Conservation (phyloP, 2,888 invertebrate species). For the Heliconius erato region DNA sequence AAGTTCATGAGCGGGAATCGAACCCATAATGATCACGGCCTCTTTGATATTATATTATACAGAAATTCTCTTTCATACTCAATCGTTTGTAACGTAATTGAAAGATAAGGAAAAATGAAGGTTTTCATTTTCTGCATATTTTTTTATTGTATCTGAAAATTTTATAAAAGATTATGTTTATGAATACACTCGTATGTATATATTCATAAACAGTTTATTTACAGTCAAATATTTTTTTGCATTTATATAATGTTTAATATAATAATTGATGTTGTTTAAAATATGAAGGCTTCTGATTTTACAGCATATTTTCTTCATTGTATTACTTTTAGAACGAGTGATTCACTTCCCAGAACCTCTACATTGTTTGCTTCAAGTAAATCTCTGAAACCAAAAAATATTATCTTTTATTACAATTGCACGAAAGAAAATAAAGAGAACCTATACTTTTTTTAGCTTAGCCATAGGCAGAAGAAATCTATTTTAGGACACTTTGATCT, state of each 20-base stretch:
- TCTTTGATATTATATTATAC: not conserved
- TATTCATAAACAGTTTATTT: no score
- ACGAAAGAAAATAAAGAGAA: not conserved
- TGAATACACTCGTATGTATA: not conserved
- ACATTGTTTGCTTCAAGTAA: slow-evolving; percentile 64
- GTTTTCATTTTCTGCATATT: no score
- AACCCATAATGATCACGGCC: no score
- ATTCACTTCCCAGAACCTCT: slow-evolving; percentile 71
- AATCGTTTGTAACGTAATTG: not conserved
- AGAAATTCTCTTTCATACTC: not conserved
- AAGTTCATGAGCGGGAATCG: no score
- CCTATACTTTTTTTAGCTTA: not conserved
- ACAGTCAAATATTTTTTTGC: not conserved
- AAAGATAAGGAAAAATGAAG: not conserved
- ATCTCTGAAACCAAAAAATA: slow-evolving; percentile 70
- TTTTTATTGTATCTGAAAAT: no score
- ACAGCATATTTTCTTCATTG: not conserved
- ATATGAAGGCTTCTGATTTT: not conserved
- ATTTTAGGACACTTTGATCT: not conserved
- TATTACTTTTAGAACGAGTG: slow-evolving; percentile 73
- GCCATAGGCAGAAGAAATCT: not conserved
- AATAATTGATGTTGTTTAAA: not conserved
- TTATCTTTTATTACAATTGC: not conserved
- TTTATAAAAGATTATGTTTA: no score
- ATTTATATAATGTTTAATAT: not conserved